Conservation (phyloP, 1,140 invertebrate genomes). For the Sarcophaga bullata region DNA sequence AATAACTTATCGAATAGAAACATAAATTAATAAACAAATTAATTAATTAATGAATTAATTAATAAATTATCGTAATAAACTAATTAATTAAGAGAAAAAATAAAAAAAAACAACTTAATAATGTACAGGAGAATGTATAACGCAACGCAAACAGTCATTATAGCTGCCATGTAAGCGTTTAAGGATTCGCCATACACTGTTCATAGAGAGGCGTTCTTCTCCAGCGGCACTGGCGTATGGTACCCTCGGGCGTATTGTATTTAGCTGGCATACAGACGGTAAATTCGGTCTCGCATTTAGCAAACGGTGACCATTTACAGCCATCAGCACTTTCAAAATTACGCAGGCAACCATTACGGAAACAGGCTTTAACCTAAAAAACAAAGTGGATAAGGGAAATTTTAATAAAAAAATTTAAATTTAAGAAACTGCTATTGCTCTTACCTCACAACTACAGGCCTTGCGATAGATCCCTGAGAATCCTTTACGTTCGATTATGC, state of each 20-base stretch:
- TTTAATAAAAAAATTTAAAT: not conserved
- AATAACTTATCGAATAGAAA: too few species aligned
- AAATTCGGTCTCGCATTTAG: conserved; percentile 59
- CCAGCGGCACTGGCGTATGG: conserved; percentile 59
- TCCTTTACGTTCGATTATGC: conserved; percentile 58
- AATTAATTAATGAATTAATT: too few species aligned
- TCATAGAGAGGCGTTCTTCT: conserved; percentile 60
- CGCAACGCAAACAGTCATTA: too few species aligned
- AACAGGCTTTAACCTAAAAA: conserved; percentile 52
- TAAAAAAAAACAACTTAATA: too few species aligned
- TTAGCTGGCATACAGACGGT: conserved; percentile 56
- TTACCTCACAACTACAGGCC: conserved; percentile 56
- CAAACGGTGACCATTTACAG: conserved; percentile 58
- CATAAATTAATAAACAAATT: too few species aligned
- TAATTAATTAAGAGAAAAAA: too few species aligned
- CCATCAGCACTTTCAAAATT: conserved; percentile 43
- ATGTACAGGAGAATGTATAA: too few species aligned
- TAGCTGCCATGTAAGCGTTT: not conserved
- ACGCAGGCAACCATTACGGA: conserved; percentile 46
- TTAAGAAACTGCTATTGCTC: conserved; percentile 10
- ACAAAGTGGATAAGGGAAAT: not conserved
- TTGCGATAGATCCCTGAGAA: conserved; percentile 58
- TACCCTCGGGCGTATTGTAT: conserved; percentile 50
- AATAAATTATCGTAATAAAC: too few species aligned
- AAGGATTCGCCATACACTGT: conserved; percentile 55